Conservation (phyloP, 1,140 invertebrate genomes). For the Drosophila guanche region DNA sequence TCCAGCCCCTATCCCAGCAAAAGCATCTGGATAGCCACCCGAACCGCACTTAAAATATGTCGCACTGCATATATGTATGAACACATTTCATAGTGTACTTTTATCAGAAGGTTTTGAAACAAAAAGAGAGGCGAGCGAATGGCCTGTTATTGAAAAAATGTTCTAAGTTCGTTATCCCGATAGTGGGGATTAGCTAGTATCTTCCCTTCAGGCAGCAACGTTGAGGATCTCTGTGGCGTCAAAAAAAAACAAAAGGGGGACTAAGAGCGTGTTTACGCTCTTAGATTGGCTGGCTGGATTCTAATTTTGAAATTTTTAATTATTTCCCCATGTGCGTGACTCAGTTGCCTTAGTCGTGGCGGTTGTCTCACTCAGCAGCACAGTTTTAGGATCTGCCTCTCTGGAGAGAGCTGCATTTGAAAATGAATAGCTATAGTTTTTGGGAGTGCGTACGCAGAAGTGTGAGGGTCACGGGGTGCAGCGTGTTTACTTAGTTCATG, state of each 20-base stretch:
- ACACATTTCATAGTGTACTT: constrained; percentile 42
- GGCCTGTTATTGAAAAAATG: constrained; percentile 22
- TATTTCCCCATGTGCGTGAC: constrained; percentile 5
- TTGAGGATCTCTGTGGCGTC: constrained; percentile 13
- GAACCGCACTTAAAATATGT: constrained; percentile 26
- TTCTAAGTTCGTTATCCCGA: constrained; percentile 14
- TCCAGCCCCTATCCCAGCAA: not conserved
- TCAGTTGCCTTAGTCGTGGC: not conserved
- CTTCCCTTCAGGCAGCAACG: not conserved
- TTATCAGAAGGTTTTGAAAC: constrained; percentile 44
- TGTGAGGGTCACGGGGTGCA: constrained; percentile 6
- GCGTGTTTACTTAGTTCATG: constrained; percentile 10
- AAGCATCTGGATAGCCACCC: not conserved
- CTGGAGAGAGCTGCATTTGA: not conserved
- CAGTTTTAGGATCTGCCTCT: constrained; percentile 4
- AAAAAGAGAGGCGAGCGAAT: constrained; percentile 9
- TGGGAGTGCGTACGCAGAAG: constrained; percentile 14
- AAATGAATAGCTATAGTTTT: constrained; percentile 9
- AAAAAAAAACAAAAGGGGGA: constrained; percentile 10
- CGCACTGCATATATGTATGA: constrained; percentile 24
- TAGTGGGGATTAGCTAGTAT: constrained; percentile 11
- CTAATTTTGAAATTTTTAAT: not conserved
- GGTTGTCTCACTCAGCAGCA: not conserved
- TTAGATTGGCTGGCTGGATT: not conserved
- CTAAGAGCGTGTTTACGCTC: not conserved